These are phyloP conservation scores for Mormyrus lacerda DNA, from an alignment of 2,113 vertebrate species.

Conservation along the genomic window DNA sequence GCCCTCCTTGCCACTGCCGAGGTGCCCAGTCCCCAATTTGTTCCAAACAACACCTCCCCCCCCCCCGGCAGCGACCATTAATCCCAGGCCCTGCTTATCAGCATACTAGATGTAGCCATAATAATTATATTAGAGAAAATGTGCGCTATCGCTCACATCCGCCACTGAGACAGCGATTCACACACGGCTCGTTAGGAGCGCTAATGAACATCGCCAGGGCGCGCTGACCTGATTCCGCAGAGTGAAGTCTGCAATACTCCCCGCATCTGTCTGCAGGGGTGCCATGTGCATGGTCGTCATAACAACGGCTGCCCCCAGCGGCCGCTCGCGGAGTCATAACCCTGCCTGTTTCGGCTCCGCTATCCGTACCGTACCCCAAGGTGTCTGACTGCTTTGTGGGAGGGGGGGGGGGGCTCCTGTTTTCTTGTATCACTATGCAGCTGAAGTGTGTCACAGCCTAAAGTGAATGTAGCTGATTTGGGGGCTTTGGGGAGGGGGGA, in stretches of 20 bases:
- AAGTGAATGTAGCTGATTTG: not conserved
- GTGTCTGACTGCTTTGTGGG: not conserved
- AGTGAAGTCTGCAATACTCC: not conserved
- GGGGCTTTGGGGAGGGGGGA: not conserved
- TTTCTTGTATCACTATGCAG: not conserved
- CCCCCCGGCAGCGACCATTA: not conserved
- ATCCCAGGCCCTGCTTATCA: not conserved
- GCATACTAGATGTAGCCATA: not conserved
- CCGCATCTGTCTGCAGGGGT: not conserved
- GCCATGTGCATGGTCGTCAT: not conserved
- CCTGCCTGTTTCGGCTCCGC: not conserved
- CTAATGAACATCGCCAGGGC: not conserved
- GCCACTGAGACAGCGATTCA: not conserved
- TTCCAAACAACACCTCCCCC: not conserved
- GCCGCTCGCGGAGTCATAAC: not conserved
- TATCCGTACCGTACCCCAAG: not conserved
- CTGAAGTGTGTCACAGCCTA: not conserved
- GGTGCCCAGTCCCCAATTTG: conserved; percentile 12
- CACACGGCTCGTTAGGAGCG: not conserved
- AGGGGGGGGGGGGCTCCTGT: not conserved
- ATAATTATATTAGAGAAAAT: not conserved
- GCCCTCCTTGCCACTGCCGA: not conserved
- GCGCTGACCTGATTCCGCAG: not conserved
- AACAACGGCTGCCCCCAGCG: not conserved
- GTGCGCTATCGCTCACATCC: not conserved